phyloP scores from a whole-genome alignment of 2,113 vertebrate species.

The Bucco capensis region DNA sequence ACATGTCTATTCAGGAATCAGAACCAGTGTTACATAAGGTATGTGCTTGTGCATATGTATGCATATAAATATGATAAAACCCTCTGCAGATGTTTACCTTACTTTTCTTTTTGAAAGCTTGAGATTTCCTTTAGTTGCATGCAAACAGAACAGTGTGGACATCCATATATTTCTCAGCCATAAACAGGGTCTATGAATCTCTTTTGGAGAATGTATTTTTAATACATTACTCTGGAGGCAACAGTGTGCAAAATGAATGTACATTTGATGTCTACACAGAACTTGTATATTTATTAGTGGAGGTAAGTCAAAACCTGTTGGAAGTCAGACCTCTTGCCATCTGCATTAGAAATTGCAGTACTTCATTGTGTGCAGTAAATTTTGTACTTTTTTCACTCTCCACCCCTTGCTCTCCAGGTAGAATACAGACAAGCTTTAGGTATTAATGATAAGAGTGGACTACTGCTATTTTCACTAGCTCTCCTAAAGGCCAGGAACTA shows the following conservation, averaged over 20 bases:
- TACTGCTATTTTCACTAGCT: neutral
- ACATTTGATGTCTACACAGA: neutral
- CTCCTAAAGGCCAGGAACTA: neutral
- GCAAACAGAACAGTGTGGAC: neutral
- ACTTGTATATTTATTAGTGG: neutral
- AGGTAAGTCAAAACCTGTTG: neutral
- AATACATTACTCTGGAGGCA: neutral
- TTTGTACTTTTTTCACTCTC: neutral
- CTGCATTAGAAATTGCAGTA: neutral
- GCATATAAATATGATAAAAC: neutral
- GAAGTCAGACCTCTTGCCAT: neutral
- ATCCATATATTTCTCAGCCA: neutral
- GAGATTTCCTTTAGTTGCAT: neutral
- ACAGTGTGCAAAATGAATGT: neutral
- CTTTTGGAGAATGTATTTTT: neutral
- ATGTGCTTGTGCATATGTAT: neutral
- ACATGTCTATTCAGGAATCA: conserved; percentile 65
- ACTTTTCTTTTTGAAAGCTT: neutral
- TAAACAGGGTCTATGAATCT: neutral
- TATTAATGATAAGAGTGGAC: neutral
- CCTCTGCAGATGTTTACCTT: neutral
- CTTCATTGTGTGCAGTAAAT: neutral
- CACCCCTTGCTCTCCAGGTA: neutral
- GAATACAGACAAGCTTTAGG: neutral
- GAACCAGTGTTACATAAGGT: conserved; percentile 52